Evolutionary conservation across 1,140 invertebrate species (phyloP).

Genomic region (Tachypleus tridentatus): DNA sequence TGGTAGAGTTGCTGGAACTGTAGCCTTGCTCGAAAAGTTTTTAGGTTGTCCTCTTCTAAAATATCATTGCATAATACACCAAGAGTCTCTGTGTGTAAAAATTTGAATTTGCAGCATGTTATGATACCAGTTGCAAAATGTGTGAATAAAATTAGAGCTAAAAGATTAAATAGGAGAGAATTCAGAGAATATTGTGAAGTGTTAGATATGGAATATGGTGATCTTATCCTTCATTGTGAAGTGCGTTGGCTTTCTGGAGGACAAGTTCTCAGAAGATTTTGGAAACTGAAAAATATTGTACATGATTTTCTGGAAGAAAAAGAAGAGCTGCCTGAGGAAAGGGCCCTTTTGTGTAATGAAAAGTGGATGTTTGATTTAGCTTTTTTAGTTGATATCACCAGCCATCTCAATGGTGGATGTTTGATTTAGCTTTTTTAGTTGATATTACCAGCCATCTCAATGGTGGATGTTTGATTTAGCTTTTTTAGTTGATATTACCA

Average conservation of each 20-base stretch:
- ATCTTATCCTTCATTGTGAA: neutral
- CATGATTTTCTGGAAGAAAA: neutral
- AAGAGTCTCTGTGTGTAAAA: too few species aligned
- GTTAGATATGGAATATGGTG: neutral
- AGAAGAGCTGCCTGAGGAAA: neutral
- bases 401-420: neutral
- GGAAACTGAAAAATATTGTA: too few species aligned
- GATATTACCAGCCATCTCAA: too few species aligned
- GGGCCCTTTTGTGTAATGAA: neutral
- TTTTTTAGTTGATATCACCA: slow-evolving; percentile 6
- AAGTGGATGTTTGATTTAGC: neutral
- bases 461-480: neutral
- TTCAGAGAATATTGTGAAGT: slow-evolving; percentile 1
- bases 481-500: slow-evolving; percentile 7
- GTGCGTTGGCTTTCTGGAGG: neutral
- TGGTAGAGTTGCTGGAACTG: too few species aligned
- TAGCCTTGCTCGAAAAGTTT: too few species aligned
- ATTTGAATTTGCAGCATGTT: too few species aligned
- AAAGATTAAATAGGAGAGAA: neutral
- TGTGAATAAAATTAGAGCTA: neutral
- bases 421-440: slow-evolving; percentile 7
- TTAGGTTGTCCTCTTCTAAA: too few species aligned
- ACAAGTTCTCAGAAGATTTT: too few species aligned
- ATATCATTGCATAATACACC: too few species aligned
- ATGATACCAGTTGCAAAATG: neutral